A percentile compares a stretch with the other conserved stretches of the same genome.
Evolutionary conservation across 30 jellyfish, hydroid and myxozoan species (phyloP).

Genomic region (Hydra vulgaris): DNA sequence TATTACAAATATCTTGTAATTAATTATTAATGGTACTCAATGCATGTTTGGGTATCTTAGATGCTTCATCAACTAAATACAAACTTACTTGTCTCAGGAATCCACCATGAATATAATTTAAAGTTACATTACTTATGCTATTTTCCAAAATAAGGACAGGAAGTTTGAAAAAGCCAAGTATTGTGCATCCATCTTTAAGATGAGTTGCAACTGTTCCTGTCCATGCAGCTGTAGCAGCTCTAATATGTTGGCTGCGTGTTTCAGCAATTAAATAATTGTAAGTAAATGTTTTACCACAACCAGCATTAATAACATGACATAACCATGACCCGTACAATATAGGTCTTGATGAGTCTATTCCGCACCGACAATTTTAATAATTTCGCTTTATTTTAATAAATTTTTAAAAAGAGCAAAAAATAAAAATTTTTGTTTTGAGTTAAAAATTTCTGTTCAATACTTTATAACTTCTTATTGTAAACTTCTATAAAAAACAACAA

Average conservation of each 20-base stretch:
- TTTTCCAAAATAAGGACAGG: slow-evolving; percentile 24
- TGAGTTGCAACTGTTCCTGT: slow-evolving; percentile 66
- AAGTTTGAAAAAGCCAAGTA: slow-evolving; percentile 22
- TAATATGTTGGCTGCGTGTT: background rate
- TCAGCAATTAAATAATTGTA: slow-evolving; percentile 20
- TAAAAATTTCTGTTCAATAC: no score
- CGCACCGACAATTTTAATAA: no score
- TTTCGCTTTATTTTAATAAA: no score
- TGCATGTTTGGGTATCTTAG: slow-evolving; percentile 35
- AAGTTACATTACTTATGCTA: slow-evolving; percentile 14
- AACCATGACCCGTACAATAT: no score
- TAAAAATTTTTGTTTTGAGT: no score
- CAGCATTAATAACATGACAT: slow-evolving; percentile 31
- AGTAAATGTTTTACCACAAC: slow-evolving; percentile 42
- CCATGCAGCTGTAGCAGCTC: slow-evolving; percentile 42
- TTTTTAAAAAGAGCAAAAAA: no score
- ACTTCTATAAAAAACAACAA: no score
- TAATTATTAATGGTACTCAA: slow-evolving; percentile 2
- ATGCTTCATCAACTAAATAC: slow-evolving; percentile 40
- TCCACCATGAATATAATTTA: background rate
- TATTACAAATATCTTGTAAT: slow-evolving; percentile 18
- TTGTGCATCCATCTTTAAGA: slow-evolving; percentile 43
- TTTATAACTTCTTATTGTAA: no score
- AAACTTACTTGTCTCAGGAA: background rate
- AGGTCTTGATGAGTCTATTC: no score